These are phyloP conservation scores for Heterotilapia buettikoferi DNA, from an alignment of 2,113 vertebrate genomes.

Conservation along the genomic window DNA sequence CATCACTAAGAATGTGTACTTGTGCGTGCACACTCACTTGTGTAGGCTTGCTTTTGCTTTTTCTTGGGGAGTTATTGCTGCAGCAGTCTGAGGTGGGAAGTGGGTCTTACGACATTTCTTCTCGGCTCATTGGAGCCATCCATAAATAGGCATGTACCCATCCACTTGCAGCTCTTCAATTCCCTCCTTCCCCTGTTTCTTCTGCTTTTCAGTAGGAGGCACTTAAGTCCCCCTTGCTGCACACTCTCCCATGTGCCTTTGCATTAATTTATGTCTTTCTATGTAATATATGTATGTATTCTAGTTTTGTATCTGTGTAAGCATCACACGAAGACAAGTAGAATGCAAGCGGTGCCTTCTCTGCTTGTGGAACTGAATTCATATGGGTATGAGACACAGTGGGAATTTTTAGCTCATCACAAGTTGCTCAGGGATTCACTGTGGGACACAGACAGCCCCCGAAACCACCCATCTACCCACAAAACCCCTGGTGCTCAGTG, in stretches of 20 bases:
- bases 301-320: not conserved
- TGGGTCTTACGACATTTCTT: conserved; percentile 38
- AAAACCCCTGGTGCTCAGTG: conserved; percentile 11
- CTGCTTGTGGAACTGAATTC: conserved; percentile 15
- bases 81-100: conserved; percentile 34
- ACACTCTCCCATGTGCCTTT: not conserved
- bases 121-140: conserved; percentile 34
- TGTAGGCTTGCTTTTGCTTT: conserved; percentile 5
- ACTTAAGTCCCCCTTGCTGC: not conserved
- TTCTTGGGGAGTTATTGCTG: conserved; percentile 30
- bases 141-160: conserved; percentile 43
- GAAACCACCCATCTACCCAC: conserved; percentile 2
- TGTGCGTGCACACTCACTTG: not conserved
- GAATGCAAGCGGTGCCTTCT: not conserved
- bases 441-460: conserved; percentile 1
- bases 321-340: not conserved
- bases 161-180: conserved; percentile 7
- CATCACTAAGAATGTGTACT: not conserved
- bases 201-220: not conserved
- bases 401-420: conserved; percentile 30
- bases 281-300: not conserved
- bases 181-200: not conserved
- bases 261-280: not conserved
- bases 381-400: conserved; percentile 22
- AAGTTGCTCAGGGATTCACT: conserved; percentile 22